These are phyloP conservation scores for Prietella phreatophila DNA, from an alignment of 2,113 vertebrate genomes.

Conservation along the genomic window DNA sequence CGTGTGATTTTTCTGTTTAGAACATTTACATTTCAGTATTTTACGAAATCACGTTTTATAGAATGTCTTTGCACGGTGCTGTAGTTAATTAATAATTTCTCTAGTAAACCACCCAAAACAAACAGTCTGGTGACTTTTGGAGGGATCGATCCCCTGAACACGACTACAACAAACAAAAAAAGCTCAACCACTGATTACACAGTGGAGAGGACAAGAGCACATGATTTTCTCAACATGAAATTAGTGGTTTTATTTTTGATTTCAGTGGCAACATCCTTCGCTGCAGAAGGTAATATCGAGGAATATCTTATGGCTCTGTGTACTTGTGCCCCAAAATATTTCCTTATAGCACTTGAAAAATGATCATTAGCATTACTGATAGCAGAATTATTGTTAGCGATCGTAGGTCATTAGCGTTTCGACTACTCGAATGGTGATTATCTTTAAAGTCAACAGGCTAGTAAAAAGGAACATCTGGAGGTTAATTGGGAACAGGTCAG, in stretches of 20 bases:
- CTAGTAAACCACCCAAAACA: constrained; percentile 55
- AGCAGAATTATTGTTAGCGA: neutral
- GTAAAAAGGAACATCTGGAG: too few relatives aligned
- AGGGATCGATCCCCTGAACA: constrained; percentile 52
- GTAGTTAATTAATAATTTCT: constrained; percentile 63
- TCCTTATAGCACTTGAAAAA: neutral
- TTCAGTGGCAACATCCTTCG: constrained; percentile 55
- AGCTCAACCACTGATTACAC: neutral
- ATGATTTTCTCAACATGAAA: constrained; percentile 64
- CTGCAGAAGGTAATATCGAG: constrained; percentile 72
- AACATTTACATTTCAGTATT: neutral
- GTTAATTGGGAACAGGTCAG: too few relatives aligned
- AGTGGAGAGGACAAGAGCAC: neutral
- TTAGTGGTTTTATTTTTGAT: constrained; percentile 62
- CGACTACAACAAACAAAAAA: neutral
- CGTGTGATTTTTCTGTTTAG: too few relatives aligned
- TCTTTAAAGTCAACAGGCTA: neutral
- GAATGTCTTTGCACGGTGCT: neutral
- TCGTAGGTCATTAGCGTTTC: neutral
- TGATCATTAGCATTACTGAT: neutral
- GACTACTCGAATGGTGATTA: neutral
- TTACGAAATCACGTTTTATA: neutral
- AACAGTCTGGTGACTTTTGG: constrained; percentile 55
- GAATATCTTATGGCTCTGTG: neutral
- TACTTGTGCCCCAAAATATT: neutral